Conservation (phyloP, 2,797 vertebrate species). For the Philypnodon macrostomus region DNA sequence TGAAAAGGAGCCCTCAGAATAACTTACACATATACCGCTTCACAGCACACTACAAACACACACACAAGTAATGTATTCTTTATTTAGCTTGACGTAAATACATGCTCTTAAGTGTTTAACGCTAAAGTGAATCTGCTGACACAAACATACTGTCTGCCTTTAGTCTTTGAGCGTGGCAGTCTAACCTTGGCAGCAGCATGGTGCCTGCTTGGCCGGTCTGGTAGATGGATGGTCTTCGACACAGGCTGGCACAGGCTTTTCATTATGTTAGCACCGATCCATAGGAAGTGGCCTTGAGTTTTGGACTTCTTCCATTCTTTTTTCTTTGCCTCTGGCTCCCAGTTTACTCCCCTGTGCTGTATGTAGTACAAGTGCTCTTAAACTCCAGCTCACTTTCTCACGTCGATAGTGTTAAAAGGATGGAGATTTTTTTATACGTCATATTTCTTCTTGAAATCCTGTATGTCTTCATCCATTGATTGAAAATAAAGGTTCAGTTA, state of each 20-base stretch:
- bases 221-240: constrained; percentile 66
- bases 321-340: constrained; percentile 20
- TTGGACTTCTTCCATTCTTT: constrained; percentile 41
- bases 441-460: no score
- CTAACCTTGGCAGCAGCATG: constrained; percentile 72
- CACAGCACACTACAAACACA: constrained; percentile 4
- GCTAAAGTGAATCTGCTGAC: constrained; percentile 5
- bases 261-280: constrained; percentile 56
- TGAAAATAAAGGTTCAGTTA: no score
- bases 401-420: no score
- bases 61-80: constrained; percentile 7
- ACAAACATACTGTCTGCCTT: constrained; percentile 18
- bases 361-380: background rate
- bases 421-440: no score
- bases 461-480: no score
- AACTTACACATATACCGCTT: background rate
- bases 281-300: constrained; percentile 39
- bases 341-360: background rate
- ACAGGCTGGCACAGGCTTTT: constrained; percentile 55
- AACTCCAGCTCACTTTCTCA: no score
- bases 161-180: constrained; percentile 52
- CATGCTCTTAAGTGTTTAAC: background rate
- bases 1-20: constrained; percentile 70
- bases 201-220: constrained; percentile 61
- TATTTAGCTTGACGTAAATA: constrained; percentile 9